phyloP scores from a whole-genome alignment of 2,113 vertebrate genomes.

The Corythoichthys intestinalis region DNA sequence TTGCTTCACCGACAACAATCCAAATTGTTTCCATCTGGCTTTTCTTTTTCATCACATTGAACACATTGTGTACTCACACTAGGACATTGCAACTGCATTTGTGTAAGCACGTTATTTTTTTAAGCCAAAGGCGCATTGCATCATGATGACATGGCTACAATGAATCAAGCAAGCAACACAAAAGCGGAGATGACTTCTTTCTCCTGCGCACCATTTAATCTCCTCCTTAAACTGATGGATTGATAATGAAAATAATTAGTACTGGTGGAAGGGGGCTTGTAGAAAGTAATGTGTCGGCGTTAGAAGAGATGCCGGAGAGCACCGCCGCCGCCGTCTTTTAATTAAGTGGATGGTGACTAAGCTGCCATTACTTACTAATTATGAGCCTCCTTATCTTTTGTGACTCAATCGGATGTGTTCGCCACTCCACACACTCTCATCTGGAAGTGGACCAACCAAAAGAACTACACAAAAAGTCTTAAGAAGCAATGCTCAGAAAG shows the following conservation, averaged over 20 bases:
- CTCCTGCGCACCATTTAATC: not conserved
- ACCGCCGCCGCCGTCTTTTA: not conserved
- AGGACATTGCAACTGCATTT: too few species aligned
- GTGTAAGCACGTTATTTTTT: not conserved
- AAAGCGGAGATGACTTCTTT: slow-evolving; percentile 2
- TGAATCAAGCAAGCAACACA: not conserved
- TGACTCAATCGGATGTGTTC: slow-evolving; percentile 20
- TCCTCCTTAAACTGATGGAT: slow-evolving; percentile 2
- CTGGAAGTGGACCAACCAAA: not conserved
- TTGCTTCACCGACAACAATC: not conserved
- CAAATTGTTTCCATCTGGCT: not conserved
- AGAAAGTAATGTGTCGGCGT: not conserved
- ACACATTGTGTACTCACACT: too few species aligned
- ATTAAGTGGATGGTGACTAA: slow-evolving; percentile 22
- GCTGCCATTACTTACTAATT: slow-evolving; percentile 41
- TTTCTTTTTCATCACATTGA: not conserved
- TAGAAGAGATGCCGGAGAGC: not conserved
- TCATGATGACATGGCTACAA: not conserved
- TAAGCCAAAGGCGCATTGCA: not conserved
- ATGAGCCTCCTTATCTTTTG: slow-evolving; percentile 52
- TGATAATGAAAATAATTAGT: slow-evolving; percentile 6
- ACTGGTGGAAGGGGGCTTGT: not conserved
- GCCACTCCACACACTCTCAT: slow-evolving; percentile 17
- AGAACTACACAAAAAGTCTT: not conserved
- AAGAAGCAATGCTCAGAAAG: too few species aligned